Conservation (phyloP, 2,888 invertebrate species). For the Pseudeuparius sepicola region DNA sequence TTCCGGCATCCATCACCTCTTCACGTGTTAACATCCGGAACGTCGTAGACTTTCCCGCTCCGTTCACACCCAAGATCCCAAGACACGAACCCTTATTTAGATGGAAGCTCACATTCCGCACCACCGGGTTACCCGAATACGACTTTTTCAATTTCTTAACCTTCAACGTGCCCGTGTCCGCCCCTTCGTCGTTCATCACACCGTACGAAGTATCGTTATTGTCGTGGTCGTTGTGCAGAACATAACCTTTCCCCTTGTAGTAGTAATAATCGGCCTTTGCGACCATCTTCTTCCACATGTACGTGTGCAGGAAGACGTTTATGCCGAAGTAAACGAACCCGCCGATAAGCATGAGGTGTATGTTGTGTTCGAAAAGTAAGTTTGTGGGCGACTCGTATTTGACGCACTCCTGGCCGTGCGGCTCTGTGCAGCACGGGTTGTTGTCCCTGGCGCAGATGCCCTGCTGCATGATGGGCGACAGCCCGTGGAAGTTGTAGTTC, state of each 20-base stretch:
- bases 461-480: conserved; percentile 15
- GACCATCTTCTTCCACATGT: conserved; percentile 15
- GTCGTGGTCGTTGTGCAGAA: conserved; percentile 1
- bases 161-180: conserved; percentile 19
- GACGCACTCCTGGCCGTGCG: conserved; percentile 20
- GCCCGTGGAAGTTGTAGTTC: conserved; percentile 33
- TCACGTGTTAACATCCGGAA: conserved; percentile 66
- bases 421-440: conserved; percentile 34
- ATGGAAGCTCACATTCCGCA: conserved; percentile 52
- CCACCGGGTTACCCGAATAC: conserved; percentile 39
- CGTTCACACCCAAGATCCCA: conserved; percentile 77
- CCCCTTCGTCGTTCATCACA: background rate
- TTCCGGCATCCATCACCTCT: conserved; percentile 43
- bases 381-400: conserved; percentile 21
- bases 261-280: background rate
- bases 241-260: conserved; percentile 1
- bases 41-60: conserved; percentile 77
- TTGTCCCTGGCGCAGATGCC: conserved; percentile 14
- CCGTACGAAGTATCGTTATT: background rate
- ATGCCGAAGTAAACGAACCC: conserved; percentile 24
- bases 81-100: conserved; percentile 67
- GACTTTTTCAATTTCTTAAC: conserved; percentile 45
- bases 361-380: conserved; percentile 16
- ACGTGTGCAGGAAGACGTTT: conserved; percentile 23
- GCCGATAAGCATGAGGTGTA: conserved; percentile 24